Evolutionary conservation across 2,113 vertebrate species (phyloP).

Genomic region (Alethe castanea): DNA sequence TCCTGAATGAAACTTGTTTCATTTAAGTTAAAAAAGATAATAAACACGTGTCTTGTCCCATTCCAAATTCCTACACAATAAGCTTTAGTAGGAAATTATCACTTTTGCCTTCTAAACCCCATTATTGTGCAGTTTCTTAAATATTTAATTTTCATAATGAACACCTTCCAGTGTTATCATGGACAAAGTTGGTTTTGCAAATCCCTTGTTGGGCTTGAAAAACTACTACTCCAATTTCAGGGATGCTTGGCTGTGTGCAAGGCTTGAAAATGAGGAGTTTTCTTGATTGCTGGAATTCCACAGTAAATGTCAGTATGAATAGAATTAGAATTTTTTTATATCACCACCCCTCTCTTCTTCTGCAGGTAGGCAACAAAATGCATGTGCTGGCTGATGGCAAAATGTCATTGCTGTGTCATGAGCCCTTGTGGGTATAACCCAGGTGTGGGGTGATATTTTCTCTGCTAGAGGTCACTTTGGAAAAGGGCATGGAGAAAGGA

Average conservation of each 20-base stretch:
- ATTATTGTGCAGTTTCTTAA: background rate
- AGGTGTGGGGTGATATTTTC: background rate
- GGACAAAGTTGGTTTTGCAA: background rate
- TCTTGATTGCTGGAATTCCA: background rate
- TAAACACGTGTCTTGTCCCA: rapidly evolving
- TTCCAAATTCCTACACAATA: background rate
- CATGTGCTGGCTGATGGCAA: background rate
- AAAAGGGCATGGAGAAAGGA: background rate
- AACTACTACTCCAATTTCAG: background rate
- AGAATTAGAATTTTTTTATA: background rate
- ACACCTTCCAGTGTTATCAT: rapidly evolving
- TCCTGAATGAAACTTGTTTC: background rate
- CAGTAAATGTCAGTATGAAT: constrained; percentile 26
- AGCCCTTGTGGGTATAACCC: background rate
- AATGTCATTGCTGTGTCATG: constrained; percentile 4
- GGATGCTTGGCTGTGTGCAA: background rate
- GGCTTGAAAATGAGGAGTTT: background rate
- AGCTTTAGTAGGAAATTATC: background rate
- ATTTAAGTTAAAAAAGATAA: background rate
- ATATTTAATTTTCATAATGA: background rate
- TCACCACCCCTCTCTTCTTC: background rate
- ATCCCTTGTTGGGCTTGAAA: background rate
- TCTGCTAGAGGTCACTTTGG: background rate
- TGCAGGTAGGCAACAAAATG: background rate
- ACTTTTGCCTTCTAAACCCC: background rate